Conservation (phyloP, 2,113 vertebrate genomes). For the Ceyx melanurus region DNA sequence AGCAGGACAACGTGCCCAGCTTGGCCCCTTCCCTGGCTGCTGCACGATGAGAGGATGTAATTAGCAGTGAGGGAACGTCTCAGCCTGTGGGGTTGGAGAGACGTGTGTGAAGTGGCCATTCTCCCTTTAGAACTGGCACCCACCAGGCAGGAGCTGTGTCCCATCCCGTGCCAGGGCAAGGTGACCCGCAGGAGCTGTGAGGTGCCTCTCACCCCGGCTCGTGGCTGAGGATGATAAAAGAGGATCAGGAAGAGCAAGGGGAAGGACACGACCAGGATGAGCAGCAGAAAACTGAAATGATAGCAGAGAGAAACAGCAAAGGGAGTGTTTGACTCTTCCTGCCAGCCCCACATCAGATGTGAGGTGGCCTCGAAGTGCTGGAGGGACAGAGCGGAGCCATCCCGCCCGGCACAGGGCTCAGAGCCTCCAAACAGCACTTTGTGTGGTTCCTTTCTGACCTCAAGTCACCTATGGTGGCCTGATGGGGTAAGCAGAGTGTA, state of each 20-base stretch:
- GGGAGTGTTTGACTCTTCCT: background rate
- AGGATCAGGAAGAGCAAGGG: constrained; percentile 2
- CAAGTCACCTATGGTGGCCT: background rate
- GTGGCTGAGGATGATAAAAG: background rate
- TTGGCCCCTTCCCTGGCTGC: background rate
- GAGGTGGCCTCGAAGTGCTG: rapidly evolving
- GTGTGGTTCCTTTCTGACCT: background rate
- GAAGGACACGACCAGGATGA: background rate
- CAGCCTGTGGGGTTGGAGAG: background rate
- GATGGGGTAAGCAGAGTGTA: too few relatives aligned
- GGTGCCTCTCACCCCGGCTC: rapidly evolving
- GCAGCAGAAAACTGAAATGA: constrained; percentile 21
- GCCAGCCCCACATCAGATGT: background rate
- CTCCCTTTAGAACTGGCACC: background rate
- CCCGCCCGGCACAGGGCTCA: rapidly evolving
- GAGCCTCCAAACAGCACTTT: background rate
- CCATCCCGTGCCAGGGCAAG: background rate
- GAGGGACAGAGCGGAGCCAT: background rate
- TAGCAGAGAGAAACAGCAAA: background rate
- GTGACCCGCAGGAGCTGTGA: background rate
- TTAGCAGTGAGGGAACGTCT: constrained; percentile 60
- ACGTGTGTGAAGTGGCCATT: background rate
- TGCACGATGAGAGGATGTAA: background rate
- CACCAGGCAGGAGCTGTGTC: background rate
- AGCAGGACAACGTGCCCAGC: background rate